Base-by-base conservation (phyloP, 2,888 invertebrate species). In the Leucoma salicis region DNA sequence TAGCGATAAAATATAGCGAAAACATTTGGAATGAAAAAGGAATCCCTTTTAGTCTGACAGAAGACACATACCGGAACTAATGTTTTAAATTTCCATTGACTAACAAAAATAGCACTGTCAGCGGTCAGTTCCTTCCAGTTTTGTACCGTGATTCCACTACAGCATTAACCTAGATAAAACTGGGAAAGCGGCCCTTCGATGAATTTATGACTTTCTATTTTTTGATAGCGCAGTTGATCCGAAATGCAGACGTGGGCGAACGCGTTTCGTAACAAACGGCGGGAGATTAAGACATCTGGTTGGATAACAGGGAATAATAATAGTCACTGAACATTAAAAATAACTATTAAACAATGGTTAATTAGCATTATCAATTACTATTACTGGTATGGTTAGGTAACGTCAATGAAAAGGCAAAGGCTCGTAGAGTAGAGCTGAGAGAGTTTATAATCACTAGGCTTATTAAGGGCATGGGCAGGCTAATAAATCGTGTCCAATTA, bases 181-280 rank as follows among this genome's bases (percentile, higher is more conserved):
- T 66, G 70, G 76, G 79, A 84, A 83, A 85, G 85, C 80, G 77
- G 84, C 82, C 83, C 84, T 82, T 82, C 57, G 57, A 66, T 67
- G 72, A 45, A 86, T 82, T 80, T 76, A 78, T 82, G 75, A 82
- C 88, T 89, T 89, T 89, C 88, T 88, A 88, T 86, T 85, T 88
- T 87, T 86, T 80, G 79, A 84, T 82, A 78, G 80, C 74, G 70
- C 77, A 79, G 75, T 74, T 69, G 71, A 71, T 76, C 74, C 64
- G 73, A 77, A 77, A 74, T 78, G 82, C 66, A 66, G 65, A 68
- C 72, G 88, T 88, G 85, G 88, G 88, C 82, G 88, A 76, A 74
- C 78, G 63, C 62, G 78, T 79, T 82, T 68, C 68, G 66, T 72
- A 72, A 71, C 58, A 39, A 55, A 67, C 53, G 53, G 44, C 57